phyloP scores from a whole-genome alignment of 2,113 vertebrate species.

The Alectura lathami region DNA sequence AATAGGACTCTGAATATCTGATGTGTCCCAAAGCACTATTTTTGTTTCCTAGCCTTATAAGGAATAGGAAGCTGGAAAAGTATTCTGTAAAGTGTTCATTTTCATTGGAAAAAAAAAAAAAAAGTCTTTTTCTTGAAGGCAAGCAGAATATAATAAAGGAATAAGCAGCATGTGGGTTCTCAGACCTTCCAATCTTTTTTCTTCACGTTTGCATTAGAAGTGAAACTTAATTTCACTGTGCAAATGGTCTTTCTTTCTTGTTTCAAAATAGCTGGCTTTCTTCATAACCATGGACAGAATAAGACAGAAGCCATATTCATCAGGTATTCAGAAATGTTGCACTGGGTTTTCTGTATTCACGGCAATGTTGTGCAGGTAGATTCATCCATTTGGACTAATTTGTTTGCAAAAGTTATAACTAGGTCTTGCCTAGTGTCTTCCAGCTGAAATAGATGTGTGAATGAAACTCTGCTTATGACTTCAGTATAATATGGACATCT shows the following conservation, averaged over 20 bases:
- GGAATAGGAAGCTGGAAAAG: background rate
- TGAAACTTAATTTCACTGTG: background rate
- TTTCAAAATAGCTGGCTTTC: background rate
- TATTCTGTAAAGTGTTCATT: background rate
- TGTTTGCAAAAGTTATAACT: background rate
- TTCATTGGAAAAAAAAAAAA: background rate
- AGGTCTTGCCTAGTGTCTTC: background rate
- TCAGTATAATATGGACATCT: background rate
- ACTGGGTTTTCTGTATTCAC: background rate
- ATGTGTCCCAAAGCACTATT: background rate
- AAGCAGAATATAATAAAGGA: background rate
- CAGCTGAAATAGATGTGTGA: background rate
- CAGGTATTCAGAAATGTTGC: background rate
- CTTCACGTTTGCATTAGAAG: background rate
- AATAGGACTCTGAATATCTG: background rate
- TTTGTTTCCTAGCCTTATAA: background rate
- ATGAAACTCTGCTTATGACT: background rate
- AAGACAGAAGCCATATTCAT: background rate
- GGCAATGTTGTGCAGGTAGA: background rate
- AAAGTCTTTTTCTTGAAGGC: background rate
- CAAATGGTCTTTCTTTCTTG: background rate
- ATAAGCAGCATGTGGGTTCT: background rate
- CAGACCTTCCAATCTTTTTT: background rate
- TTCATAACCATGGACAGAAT: accelerated
- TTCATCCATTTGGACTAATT: background rate